Evolutionary conservation across 2,113 vertebrate genomes (phyloP), one percentile per base, ranked within the genome.

Genomic region (Pelvicachromis taeniatus): DNA sequence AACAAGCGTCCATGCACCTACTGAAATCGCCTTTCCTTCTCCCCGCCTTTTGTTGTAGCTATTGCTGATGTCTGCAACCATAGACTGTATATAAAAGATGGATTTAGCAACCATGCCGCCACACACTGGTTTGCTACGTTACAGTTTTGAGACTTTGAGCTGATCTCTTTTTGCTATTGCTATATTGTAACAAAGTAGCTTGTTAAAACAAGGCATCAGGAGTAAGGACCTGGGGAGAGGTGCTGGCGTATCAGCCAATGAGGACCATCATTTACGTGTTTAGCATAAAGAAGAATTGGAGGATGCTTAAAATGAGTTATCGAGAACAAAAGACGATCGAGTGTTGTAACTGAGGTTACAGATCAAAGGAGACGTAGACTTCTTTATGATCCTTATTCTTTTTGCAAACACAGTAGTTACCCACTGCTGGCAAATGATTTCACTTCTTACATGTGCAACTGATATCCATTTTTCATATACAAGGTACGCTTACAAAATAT

Each of bases 241-340:
- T 19, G 9, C 19, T 40, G 61, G n/a, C 2, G 17, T 10, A 21
- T 17, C 45, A 48, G 17, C 9, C 2, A 0, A 11, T 12, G 16
- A 73, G 0, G 9, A 73, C 17, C 4, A 16, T 29, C 23, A 0
- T 50, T 29, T 11, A 48, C 9, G 0, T 19, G 42, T 48, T 50
- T 50, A 50, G 52, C 63, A 68, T 42, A 1, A 16, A 42, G n/a
- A 23, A 42, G n/a, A 42, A 68, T 16, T 48, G 5, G 13, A 48
- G 45, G 16, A 50, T 2, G 17, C 45, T 17, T 50, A 4, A 50
- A 48, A 50, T 6, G 12, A 45, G 42, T 40, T 11, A 70, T 17
- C 2, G 16, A 19, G 68, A 50, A 29, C 42, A 29, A 29, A 50
- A 73, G 40, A 31, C 2, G 1, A 2, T 19, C 16, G 12, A 12